Base-by-base conservation (phyloP, 2,888 invertebrate genomes). In the Ichneumon xanthorius region DNA sequence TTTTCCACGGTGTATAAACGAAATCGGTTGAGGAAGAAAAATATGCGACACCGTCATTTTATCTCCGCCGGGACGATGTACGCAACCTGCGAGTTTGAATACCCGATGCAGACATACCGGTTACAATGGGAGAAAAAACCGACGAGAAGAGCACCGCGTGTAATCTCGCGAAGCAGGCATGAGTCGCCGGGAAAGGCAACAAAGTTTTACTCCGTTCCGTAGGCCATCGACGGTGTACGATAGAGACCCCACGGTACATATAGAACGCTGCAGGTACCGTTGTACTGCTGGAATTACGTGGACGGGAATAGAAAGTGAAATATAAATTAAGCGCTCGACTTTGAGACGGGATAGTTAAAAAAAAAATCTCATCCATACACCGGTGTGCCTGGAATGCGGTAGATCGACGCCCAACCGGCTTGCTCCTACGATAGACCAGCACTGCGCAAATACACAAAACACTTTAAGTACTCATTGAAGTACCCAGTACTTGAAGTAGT, bases 221-320 rank as follows among this genome's bases (percentile, higher is more conserved):
- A 40, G 16, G 50, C 55, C 26, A 87, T 82, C 61, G 71, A 84
- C 78, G 86, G 71, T 48, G 45, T 48, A 68, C 70, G 65, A 80
- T 72, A 67, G 40, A 63, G 33, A 37, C 22, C 22, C 26, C n/a
- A 61, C 61, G 16, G 30, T 61, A 61, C 26, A 61, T 72, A 55
- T 7, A 26, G 78, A 71, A 30, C 45, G 65, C 55, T 78, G 53
- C 50, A 67, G 78, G 78, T 73, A 81, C 70, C 85, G 80, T 72
- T 85, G 72, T 72, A 71, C 67, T 55, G 67, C 82, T 85, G 58
- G 79, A 85, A 89, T 88, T 88, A 87, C 88, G 87, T 85, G 87
- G 85, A 55, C 55, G 82, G 78, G 87, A 86, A 88, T 92, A 92
- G 92, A 92, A 92, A 92, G 92, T 91, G 81, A 90, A 89, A 84